Percentiles rank a stretch among this genome's conserved stretches.
phyloP scores from a whole-genome alignment of 2,113 vertebrate genomes.

The Tyrannus savana region DNA sequence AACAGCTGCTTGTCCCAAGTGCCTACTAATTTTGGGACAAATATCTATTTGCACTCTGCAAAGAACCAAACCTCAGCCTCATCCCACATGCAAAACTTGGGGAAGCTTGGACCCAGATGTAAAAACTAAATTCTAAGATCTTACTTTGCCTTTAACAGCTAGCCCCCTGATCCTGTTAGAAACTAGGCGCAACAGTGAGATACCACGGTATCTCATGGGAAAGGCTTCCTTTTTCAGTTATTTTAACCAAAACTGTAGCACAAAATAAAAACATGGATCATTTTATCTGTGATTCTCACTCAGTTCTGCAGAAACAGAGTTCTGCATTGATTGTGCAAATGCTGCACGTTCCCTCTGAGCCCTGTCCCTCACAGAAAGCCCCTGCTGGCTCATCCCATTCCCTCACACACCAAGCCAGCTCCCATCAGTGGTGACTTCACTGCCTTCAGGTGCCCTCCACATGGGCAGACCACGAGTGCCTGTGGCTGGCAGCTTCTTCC shows the following conservation, averaged over 20 bases:
- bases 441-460: conserved; percentile 19
- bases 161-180: background rate
- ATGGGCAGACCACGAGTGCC: background rate
- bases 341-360: background rate
- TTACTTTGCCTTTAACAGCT: background rate
- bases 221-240: background rate
- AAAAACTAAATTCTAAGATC: background rate
- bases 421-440: accelerated
- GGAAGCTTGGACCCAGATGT: background rate
- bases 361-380: background rate
- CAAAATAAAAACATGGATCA: background rate
- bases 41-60: background rate
- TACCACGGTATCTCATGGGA: background rate
- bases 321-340: background rate
- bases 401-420: background rate
- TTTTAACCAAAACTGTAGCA: background rate
- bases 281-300: background rate
- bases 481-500: conserved; percentile 10
- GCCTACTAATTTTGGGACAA: background rate
- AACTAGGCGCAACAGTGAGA: background rate
- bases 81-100: background rate
- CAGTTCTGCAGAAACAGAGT: background rate
- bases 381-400: background rate
- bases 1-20: background rate
- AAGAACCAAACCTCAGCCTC: background rate